Conservation (phyloP, 2,797 vertebrate genomes). For the Tarsius wallacei region DNA sequence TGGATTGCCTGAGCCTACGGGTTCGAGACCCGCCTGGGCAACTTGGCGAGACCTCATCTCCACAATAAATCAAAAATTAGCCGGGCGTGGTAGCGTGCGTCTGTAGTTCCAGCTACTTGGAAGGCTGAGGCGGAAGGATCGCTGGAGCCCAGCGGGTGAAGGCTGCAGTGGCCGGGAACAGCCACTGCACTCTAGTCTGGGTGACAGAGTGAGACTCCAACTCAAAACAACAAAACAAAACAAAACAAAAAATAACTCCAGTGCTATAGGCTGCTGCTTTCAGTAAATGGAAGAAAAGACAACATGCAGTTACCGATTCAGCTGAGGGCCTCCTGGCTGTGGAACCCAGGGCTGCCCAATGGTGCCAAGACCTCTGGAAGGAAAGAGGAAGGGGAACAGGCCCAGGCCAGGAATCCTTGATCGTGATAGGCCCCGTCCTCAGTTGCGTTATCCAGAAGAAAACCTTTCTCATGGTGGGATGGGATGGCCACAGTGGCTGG, state of each 20-base stretch:
- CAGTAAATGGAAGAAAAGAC: constrained; percentile 52
- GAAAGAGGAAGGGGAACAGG: not conserved
- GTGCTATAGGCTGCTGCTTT: constrained; percentile 70
- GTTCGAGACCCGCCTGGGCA: too few species aligned
- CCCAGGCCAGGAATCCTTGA: not conserved
- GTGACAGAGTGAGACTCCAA: too few species aligned
- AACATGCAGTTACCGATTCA: constrained; percentile 14
- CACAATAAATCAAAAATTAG: too few species aligned
- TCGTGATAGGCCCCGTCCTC: not conserved
- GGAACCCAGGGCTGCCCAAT: not conserved
- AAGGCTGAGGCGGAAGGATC: too few species aligned
- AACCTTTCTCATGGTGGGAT: not conserved
- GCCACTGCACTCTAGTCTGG: too few species aligned
- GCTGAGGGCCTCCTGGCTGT: not conserved
- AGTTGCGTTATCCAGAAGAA: not conserved
- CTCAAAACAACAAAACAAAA: too few species aligned
- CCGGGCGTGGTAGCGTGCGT: too few species aligned
- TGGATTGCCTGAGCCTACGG: too few species aligned
- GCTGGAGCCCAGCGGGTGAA: too few species aligned
- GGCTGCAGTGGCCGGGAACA: too few species aligned
- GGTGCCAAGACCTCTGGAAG: not conserved
- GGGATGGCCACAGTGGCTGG: not conserved
- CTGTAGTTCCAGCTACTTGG: too few species aligned
- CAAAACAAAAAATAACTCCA: constrained; percentile 74
- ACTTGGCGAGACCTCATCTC: too few species aligned